Percentiles rank a stretch among this genome's conserved stretches.
phyloP scores from a whole-genome alignment of 2,113 vertebrate genomes.

The Struthio camelus region DNA sequence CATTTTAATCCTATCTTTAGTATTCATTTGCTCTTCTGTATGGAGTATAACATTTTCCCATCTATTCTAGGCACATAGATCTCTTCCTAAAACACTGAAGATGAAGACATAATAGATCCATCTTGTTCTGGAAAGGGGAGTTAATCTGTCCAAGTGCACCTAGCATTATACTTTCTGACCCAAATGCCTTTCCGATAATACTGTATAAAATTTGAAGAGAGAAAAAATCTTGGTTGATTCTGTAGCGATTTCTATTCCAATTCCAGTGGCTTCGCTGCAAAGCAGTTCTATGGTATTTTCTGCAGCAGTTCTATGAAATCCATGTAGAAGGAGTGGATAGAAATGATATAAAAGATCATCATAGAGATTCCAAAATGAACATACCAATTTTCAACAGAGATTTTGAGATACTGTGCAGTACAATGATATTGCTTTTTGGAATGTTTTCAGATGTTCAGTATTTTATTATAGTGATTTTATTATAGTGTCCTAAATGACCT shows the following conservation, averaged over 20 bases:
- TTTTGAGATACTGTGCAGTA: constrained; percentile 1
- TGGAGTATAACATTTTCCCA: background rate
- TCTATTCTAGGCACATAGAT: background rate
- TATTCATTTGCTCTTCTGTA: background rate
- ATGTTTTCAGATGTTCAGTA: background rate
- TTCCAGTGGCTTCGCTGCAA: constrained; percentile 19
- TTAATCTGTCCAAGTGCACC: background rate
- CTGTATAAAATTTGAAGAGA: constrained; percentile 7
- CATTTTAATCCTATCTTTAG: background rate
- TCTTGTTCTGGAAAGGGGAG: background rate
- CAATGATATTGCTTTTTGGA: background rate
- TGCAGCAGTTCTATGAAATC: constrained; percentile 19
- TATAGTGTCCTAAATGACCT: background rate
- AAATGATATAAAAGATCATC: constrained; percentile 32
- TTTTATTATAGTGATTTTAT: constrained; percentile 8
- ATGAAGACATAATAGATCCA: background rate
- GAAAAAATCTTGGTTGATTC: background rate
- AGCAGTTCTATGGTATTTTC: constrained; percentile 35
- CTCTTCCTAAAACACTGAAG: background rate
- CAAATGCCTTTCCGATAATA: background rate
- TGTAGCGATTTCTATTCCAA: background rate
- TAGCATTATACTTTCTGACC: background rate
- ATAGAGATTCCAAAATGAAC: constrained; percentile 38
- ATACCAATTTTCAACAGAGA: constrained; percentile 26
- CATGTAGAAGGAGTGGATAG: constrained; percentile 1